Base-by-base conservation (phyloP, 2,113 vertebrate genomes). In the Psammodynastes pulverulentus region DNA sequence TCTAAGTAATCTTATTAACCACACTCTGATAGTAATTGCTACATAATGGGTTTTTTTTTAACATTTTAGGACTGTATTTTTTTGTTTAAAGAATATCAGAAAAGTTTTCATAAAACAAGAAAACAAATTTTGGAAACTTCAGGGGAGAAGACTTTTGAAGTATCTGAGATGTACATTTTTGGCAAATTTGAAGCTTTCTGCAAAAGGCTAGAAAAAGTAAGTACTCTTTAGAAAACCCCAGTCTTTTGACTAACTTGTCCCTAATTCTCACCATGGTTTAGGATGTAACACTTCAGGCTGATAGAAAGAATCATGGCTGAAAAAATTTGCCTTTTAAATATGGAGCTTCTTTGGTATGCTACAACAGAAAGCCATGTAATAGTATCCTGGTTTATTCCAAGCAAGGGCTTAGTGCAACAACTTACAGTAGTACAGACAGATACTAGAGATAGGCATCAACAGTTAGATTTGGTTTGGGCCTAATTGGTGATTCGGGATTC, bases 91-190 rank as follows among this genome's bases (percentile, higher is more conserved):
- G 97, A 98, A 53, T 99, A 98, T 96, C 97, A 97, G 94, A 94
- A 97, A 93, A 98, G 97, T 94, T 98, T 98, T 95, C 96, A 92
- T 39, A 97, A 98, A 96, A 96, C 97, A 92, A 98, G 96, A 91
- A 95, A 96, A 94, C 95, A 97, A 92, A 97, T 97, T 95, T 94
- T 94, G 89, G 96, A 97, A 89, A 95, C 91, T 53, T 94, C 89
- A 62, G 97, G 97, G 91, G 97, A 98, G 91, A 97, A 95, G 72
- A 72, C 97, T 85, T 97, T 98, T 92, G 98, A 98, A 93, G 95
- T 98, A 58, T 98, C 98, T 8, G 98, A 98, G 95, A 97, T 94
- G 94, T 97, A 97, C 84, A 98, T 98, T 94, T 98, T 98, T 97
- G 96, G 97, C 58, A 98, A 98, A 96, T 97, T 98, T 93, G 97